These are phyloP conservation scores for Trissolcus brochymenae DNA, from an alignment of 2,888 invertebrate species.

Conservation along the genomic window DNA sequence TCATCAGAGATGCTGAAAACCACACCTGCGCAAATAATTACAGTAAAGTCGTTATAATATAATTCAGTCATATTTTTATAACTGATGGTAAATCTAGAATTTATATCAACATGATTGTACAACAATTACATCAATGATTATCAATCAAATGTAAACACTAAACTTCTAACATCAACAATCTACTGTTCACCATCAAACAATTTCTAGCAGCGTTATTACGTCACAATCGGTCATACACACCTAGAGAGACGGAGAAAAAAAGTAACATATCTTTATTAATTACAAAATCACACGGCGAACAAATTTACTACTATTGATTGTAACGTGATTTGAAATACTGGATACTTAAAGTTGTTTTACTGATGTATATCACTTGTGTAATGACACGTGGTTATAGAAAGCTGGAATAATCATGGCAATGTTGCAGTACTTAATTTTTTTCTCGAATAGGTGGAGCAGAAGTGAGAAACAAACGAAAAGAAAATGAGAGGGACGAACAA, in stretches of 20 bases:
- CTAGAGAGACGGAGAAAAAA: conserved; percentile 3
- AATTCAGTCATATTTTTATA: too few species aligned
- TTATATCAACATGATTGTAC: conserved; percentile 3
- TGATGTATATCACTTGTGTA: conserved; percentile 19
- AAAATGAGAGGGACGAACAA: too few species aligned
- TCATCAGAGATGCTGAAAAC: too few species aligned
- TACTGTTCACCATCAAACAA: conserved; percentile 38
- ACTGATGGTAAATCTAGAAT: too few species aligned
- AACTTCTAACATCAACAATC: conserved; percentile 41
- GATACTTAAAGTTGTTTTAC: conserved; percentile 18
- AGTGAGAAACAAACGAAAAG: too few species aligned
- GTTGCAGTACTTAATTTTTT: conserved; percentile 4
- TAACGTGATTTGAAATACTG: conserved; percentile 13
- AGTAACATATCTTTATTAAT: conserved; percentile 20
- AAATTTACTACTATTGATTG: not conserved
- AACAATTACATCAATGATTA: conserved; percentile 42
- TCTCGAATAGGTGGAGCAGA: too few species aligned
- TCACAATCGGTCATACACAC: conserved; percentile 20
- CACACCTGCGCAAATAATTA: too few species aligned
- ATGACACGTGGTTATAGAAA: conserved; percentile 30
- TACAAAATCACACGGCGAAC: conserved; percentile 5
- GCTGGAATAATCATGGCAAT: conserved; percentile 25
- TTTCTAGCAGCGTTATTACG: conserved; percentile 18
- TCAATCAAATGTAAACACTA: conserved; percentile 28
- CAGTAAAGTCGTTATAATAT: not conserved